Percentiles rank a stretch among this genome's conserved stretches.
Evolutionary conservation across 2,113 vertebrate species (phyloP).

Genomic region (Chloropsis hardwickii): DNA sequence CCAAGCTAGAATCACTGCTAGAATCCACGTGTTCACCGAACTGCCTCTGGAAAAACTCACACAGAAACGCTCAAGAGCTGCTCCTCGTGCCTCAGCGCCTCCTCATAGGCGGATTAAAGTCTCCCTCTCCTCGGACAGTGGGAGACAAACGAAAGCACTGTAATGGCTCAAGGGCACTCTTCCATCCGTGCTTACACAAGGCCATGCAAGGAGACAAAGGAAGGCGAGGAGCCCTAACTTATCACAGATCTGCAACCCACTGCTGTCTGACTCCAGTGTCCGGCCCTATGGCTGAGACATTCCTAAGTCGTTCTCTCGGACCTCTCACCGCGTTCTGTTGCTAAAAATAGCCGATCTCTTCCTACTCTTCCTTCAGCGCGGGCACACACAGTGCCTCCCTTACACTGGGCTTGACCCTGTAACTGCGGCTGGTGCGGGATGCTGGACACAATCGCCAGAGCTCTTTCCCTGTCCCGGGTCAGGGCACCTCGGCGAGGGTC

Average conservation of each 20-base stretch:
- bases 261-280: neutral
- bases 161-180: neutral
- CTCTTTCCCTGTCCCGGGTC: neutral
- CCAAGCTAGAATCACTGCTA: neutral
- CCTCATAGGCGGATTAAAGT: rapidly evolving
- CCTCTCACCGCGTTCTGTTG: neutral
- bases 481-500: neutral
- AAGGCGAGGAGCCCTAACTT: neutral
- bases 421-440: rapidly evolving
- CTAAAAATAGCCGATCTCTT: neutral
- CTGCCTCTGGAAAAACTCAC: neutral
- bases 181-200: neutral
- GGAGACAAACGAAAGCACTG: neutral
- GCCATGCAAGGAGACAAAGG: neutral
- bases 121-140: neutral
- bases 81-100: neutral
- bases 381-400: neutral
- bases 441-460: neutral
- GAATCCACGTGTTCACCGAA: neutral
- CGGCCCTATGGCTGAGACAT: rapidly evolving
- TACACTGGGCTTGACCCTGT: rapidly evolving
- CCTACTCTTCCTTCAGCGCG: neutral
- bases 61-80: neutral
- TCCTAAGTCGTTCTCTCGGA: rapidly evolving
- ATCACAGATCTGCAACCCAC: neutral